Conservation (phyloP, 2,113 vertebrate species). For the Oncorhynchus clarkii region DNA sequence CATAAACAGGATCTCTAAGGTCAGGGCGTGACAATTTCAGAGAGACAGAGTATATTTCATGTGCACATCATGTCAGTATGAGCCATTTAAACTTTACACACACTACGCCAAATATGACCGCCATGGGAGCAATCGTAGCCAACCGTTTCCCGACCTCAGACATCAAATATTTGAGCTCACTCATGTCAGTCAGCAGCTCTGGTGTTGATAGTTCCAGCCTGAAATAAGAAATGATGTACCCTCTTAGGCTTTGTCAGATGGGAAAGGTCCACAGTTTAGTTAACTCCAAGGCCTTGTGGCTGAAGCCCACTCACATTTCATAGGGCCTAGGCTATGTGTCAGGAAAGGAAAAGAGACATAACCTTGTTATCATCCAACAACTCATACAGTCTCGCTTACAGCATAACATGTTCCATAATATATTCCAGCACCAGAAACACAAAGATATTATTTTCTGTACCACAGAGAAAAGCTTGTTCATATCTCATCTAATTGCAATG, state of each 20-base stretch:
- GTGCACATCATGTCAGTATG: too few species aligned
- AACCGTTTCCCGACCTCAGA: neutral
- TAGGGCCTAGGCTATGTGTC: neutral
- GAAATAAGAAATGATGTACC: neutral
- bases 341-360: neutral
- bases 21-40: neutral
- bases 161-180: slow-evolving; percentile 4
- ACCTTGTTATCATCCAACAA: neutral
- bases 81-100: too few species aligned
- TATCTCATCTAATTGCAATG: too few species aligned
- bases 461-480: too few species aligned
- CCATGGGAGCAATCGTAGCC: neutral
- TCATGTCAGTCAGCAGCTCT: neutral
- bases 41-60: too few species aligned
- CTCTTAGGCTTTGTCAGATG: neutral
- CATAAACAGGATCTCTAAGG: too few species aligned
- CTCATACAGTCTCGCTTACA: neutral
- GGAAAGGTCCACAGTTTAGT: neutral
- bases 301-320: neutral
- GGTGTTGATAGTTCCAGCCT: neutral
- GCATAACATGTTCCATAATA: too few species aligned
- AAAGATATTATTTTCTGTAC: too few species aligned
- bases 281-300: neutral
- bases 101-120: neutral
- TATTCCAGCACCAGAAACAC: too few species aligned